Conservation (phyloP, 2,113 vertebrate species). For the Regulus satrapa region DNA sequence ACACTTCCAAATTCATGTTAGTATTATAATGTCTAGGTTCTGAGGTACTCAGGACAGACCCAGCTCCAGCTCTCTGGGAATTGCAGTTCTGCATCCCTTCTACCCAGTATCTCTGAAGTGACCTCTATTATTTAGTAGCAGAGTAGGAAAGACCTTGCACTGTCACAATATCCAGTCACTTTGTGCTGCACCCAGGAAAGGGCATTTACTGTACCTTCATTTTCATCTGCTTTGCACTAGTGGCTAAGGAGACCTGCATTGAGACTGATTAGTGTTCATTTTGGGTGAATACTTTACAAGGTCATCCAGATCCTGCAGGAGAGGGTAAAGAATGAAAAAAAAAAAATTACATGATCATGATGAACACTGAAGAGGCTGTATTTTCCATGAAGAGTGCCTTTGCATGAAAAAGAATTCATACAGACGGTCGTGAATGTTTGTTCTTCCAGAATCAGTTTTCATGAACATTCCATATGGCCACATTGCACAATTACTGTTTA, state of each 20-base stretch:
- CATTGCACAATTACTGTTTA: not conserved
- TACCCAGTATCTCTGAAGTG: not conserved
- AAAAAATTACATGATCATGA: not conserved
- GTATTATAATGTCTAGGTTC: not conserved
- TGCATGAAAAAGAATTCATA: not conserved
- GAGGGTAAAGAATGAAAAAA: not conserved
- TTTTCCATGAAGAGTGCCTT: not conserved
- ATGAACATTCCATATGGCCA: not conserved
- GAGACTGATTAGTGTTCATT: not conserved
- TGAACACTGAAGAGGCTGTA: not conserved
- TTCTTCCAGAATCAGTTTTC: not conserved
- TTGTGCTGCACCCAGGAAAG: not conserved
- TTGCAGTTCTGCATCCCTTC: not conserved
- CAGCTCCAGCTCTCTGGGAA: not conserved
- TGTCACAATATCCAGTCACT: not conserved
- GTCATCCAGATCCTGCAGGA: not conserved
- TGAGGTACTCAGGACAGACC: not conserved
- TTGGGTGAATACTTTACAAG: not conserved
- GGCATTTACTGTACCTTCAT: not conserved
- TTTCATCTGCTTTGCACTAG: not conserved
- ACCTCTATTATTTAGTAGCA: not conserved
- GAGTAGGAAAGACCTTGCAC: not conserved
- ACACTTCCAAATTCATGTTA: not conserved
- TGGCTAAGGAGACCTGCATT: not conserved
- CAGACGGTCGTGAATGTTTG: not conserved